phyloP scores from a whole-genome alignment of 2,113 vertebrate species.

The Psammodynastes pulverulentus region DNA sequence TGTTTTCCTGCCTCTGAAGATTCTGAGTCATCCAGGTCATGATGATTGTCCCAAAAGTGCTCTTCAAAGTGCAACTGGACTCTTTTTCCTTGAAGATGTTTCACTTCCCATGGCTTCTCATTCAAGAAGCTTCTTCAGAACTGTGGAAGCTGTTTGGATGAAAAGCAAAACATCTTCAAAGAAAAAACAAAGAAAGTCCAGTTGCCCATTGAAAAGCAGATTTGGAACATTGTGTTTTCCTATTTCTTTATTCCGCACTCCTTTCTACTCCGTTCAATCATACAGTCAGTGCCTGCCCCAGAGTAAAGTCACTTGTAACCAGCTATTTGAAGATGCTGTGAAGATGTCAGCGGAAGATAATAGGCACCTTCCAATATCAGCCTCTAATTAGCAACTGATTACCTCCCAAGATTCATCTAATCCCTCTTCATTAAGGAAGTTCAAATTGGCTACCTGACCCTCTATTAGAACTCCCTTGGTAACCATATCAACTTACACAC shows the following conservation, averaged over 20 bases:
- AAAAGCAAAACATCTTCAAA: not conserved
- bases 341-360: not conserved
- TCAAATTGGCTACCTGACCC: not conserved
- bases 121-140: not conserved
- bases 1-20: not conserved
- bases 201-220: not conserved
- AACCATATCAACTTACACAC: not conserved
- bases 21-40: not conserved
- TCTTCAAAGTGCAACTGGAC: not conserved
- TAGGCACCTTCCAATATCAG: conserved; percentile 2
- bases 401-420: not conserved
- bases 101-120: not conserved
- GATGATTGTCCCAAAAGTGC: not conserved
- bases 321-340: not conserved
- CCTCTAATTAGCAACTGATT: conserved; percentile 4
- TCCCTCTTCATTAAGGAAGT: not conserved
- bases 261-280: not conserved
- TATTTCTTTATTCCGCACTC: not conserved
- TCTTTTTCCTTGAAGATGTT: not conserved
- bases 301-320: not conserved
- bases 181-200: not conserved
- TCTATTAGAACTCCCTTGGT: conserved; percentile 10
- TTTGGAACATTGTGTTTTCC: not conserved
- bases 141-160: not conserved
- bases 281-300: not conserved